Conservation (phyloP, 2,888 invertebrate genomes). For the Hydrotaea diabolus region DNA sequence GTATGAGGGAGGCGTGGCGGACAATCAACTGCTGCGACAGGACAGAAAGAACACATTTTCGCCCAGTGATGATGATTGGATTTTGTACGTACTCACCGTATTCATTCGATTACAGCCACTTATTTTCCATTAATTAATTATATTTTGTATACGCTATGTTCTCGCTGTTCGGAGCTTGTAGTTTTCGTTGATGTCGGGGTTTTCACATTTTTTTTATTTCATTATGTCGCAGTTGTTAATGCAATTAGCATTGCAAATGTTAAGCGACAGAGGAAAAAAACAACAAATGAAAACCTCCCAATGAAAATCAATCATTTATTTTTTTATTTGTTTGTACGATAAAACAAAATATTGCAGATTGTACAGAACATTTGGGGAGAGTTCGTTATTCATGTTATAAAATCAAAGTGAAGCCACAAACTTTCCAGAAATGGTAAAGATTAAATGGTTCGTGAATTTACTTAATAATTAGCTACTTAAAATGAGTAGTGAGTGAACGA, state of each 20-base stretch:
- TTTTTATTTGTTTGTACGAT: not conserved
- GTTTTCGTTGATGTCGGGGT: not conserved
- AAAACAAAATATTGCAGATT: constrained; percentile 11
- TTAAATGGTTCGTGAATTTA: not conserved
- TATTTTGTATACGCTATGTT: constrained; percentile 2
- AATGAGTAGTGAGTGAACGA: too few relatives aligned
- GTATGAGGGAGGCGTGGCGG: not conserved
- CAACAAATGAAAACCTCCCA: not conserved
- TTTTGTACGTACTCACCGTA: not conserved
- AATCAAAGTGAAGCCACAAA: too few relatives aligned
- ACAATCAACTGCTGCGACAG: not conserved
- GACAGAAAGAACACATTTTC: constrained; percentile 20
- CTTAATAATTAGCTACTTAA: too few relatives aligned
- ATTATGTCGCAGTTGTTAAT: constrained; percentile 2
- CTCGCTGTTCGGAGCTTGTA: not conserved
- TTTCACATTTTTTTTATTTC: constrained; percentile 4
- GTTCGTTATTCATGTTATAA: not conserved
- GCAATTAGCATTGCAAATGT: constrained; percentile 40
- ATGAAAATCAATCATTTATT: constrained; percentile 35
- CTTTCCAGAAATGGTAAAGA: not conserved
- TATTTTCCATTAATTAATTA: constrained; percentile 39
- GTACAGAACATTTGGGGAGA: not conserved
- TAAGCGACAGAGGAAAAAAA: not conserved
- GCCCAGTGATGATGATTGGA: constrained; percentile 19
- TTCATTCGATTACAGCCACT: constrained; percentile 37